phyloP scores from a whole-genome alignment of 2,113 vertebrate genomes.

The Tamias sibiricus region DNA sequence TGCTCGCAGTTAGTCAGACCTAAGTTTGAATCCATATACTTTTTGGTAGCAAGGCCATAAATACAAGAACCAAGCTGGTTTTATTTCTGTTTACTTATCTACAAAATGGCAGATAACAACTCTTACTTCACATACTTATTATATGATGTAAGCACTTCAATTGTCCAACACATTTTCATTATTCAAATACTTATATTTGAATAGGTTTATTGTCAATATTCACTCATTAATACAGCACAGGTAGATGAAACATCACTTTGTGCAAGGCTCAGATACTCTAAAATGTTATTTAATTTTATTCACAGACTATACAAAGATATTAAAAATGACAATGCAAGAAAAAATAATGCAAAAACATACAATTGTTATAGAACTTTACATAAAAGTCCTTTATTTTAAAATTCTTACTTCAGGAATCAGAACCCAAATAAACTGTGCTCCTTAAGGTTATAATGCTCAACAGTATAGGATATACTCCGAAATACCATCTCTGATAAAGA shows the following conservation, averaged over 20 bases:
- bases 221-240: slow-evolving; percentile 60
- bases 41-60: neutral
- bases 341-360: slow-evolving; percentile 76
- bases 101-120: neutral
- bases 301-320: slow-evolving; percentile 67
- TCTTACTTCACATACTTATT: neutral
- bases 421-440: slow-evolving; percentile 44
- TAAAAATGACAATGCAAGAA: slow-evolving; percentile 70
- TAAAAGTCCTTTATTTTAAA: slow-evolving; percentile 64
- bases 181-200: slow-evolving; percentile 26
- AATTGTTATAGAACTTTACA: slow-evolving; percentile 76
- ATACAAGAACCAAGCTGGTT: neutral
- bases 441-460: slow-evolving; percentile 63
- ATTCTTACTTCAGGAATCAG: slow-evolving; percentile 55
- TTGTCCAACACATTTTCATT: neutral
- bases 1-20: neutral
- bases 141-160: neutral
- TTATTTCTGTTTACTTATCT: neutral
- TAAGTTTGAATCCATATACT: neutral
- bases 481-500: neutral
- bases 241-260: slow-evolving; percentile 72
- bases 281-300: slow-evolving; percentile 68
- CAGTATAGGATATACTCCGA: neutral
- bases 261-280: slow-evolving; percentile 73
- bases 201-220: slow-evolving; percentile 77